Evolutionary conservation across 1,140 invertebrate species (phyloP), one percentile per base, ranked within the genome.

Genomic region (Ceratosolen fusciceps): DNA sequence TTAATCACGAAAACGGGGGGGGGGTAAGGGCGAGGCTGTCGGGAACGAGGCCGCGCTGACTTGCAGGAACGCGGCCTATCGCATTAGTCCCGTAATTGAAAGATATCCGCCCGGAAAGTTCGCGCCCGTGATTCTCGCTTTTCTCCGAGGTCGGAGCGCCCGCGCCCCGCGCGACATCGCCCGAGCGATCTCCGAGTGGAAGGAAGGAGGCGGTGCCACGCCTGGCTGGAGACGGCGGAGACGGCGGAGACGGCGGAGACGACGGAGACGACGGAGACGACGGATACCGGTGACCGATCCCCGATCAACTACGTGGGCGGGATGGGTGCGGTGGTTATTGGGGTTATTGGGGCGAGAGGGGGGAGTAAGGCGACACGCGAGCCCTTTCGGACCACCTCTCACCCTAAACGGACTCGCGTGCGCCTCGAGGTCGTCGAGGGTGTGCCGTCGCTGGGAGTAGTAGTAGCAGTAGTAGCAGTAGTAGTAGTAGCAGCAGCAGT

Each of bases 21-120:
- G n/a, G 16, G n/a, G n/a, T 8, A 8, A 49, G 67, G 67, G 67
- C 67, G 37, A 49, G 43, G 71, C 37, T 88, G 88, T 77, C 83
- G 83, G 85, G 82, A 90, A 90, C 88, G 87, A 89, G 84, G 87
- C 85, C 80, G 81, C 85, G 86, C 86, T 90, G 89, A 90, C 89
- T 90, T 87, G 88, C 88, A 88, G 85, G 82, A 85, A 85, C 83
- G 84, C 84, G 86, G n/a, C 87, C 87, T 88, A 88, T 88, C 88
- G 87, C 87, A 90, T 89, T 87, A 89, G 87, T 86, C 86, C 84
- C 82, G 60, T 90, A 89, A 90, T 90, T 90, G 89, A 90, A 90
- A 89, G 88, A 89, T 89, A 89, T 90, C 88, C 87, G 86, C 85
- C 80, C 85, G 86, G 86, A 89, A 89, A 88, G 86, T 86, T 83